Evolutionary conservation across 2,797 vertebrate genomes (phyloP).

Genomic region (Pseudochromis fuscus): DNA sequence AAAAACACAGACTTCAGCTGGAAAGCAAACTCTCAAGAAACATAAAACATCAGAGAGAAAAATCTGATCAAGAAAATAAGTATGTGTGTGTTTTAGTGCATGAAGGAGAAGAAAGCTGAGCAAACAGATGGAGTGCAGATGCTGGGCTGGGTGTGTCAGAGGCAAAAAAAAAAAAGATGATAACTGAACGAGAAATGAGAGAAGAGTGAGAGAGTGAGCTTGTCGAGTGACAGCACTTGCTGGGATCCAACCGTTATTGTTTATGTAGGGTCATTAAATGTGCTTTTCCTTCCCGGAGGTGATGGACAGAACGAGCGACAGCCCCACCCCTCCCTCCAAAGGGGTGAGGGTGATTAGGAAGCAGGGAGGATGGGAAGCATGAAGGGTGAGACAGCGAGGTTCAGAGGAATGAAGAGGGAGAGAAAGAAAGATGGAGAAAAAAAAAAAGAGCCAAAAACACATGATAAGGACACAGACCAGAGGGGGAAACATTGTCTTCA

Average conservation of each 20-base stretch:
- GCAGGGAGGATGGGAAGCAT: conserved; percentile 20
- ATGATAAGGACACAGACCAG: conserved; percentile 38
- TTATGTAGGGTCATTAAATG: conserved; percentile 65
- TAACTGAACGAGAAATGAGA: conserved; percentile 43
- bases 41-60: not conserved
- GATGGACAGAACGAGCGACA: conserved; percentile 38
- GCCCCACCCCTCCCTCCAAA: conserved; percentile 7
- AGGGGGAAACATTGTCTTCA: conserved; percentile 56
- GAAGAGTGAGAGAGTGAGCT: conserved; percentile 48
- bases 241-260: conserved; percentile 59
- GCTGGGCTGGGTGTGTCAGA: conserved; percentile 41
- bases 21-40: too few species aligned
- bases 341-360: conserved; percentile 52
- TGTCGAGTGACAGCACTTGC: conserved; percentile 47
- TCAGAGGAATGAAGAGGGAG: not conserved
- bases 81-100: conserved; percentile 5
- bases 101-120: conserved; percentile 32
- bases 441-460: conserved; percentile 16
- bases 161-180: conserved; percentile 29
- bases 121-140: conserved; percentile 48
- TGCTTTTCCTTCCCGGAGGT: conserved; percentile 65
- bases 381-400: conserved; percentile 5
- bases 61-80: not conserved
- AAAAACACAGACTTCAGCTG: not conserved
- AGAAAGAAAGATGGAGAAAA: not conserved